Evolutionary conservation across 2,888 invertebrate genomes (phyloP).

Genomic region (Diaphora mendica): DNA sequence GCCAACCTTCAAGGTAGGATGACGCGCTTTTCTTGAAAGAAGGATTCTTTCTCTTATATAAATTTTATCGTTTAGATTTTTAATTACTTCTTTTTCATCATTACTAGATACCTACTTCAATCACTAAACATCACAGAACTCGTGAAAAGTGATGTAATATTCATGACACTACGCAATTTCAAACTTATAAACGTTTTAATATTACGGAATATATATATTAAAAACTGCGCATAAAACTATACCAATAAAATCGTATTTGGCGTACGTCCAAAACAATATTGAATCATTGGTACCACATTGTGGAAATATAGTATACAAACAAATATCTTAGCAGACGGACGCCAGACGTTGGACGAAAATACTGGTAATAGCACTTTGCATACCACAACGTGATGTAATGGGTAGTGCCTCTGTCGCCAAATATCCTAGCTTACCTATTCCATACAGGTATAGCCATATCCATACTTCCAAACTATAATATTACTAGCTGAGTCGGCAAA

Average conservation of each 20-base stretch:
- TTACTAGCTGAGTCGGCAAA: too few species aligned
- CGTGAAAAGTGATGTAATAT: neutral
- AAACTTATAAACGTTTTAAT: conserved; percentile 17
- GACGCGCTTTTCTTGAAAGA: neutral
- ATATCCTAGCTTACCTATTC: conserved; percentile 22
- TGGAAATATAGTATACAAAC: conserved; percentile 55
- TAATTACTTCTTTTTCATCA: neutral
- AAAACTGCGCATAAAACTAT: conserved; percentile 43
- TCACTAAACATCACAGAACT: neutral
- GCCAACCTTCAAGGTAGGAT: neutral
- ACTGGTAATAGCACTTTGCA: conserved; percentile 53
- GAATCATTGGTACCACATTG: conserved; percentile 53
- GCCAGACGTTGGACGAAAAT: conserved; percentile 67
- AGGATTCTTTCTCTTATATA: neutral
- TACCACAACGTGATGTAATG: conserved; percentile 48
- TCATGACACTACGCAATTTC: conserved; percentile 6
- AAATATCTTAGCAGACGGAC: conserved; percentile 63
- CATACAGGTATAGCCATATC: neutral
- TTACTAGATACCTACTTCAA: neutral
- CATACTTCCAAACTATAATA: too few species aligned
- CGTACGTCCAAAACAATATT: conserved; percentile 47
- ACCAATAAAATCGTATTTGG: conserved; percentile 48
- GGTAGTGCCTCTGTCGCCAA: conserved; percentile 43
- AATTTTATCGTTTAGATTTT: neutral
- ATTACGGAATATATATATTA: conserved; percentile 13